Percentiles rank a stretch among this genome's conserved stretches.
These are phyloP conservation scores for Spicauda simplicius DNA, from an alignment of 2,888 invertebrate genomes.

Conservation along the genomic window DNA sequence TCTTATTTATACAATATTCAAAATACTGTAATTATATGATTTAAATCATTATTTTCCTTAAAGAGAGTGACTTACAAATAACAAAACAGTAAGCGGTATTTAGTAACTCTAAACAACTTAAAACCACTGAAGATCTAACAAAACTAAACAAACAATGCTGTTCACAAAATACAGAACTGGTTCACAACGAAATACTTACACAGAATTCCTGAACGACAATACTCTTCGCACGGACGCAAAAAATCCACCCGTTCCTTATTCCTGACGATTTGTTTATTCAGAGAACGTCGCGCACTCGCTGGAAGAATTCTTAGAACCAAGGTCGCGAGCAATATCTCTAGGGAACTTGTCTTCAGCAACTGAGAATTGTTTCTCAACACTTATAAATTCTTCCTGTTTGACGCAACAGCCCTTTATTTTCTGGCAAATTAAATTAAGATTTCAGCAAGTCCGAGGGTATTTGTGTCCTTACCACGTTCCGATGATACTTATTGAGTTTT, in stretches of 20 bases:
- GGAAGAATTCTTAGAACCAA: conserved; percentile 46
- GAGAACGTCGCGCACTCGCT: conserved; percentile 39
- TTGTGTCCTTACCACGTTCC: conserved; percentile 36
- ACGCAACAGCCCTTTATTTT: conserved; percentile 57
- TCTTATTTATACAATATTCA: too few species aligned
- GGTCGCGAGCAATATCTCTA: conserved; percentile 43
- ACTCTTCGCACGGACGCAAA: conserved; percentile 32
- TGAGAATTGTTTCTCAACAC: conserved; percentile 45
- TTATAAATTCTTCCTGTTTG: conserved; percentile 56
- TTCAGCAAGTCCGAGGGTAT: conserved; percentile 55
- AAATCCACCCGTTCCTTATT: conserved; percentile 38
- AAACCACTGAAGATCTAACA: conserved; percentile 11
- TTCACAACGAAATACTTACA: conserved; percentile 33
- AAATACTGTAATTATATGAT: too few species aligned
- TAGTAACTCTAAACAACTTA: not conserved
- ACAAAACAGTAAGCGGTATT: too few species aligned
- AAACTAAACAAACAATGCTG: conserved; percentile 16
- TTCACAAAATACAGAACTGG: conserved; percentile 31
- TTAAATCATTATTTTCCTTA: too few species aligned
- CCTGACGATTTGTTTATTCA: conserved; percentile 47
- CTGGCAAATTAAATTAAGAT: conserved; percentile 68
- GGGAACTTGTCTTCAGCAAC: conserved; percentile 36
- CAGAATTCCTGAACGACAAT: conserved; percentile 33
- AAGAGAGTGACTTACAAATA: too few species aligned
- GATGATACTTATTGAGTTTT: conserved; percentile 71